Evolutionary conservation across 2,888 invertebrate genomes (phyloP).

Genomic region (Adelognathus sp.): DNA sequence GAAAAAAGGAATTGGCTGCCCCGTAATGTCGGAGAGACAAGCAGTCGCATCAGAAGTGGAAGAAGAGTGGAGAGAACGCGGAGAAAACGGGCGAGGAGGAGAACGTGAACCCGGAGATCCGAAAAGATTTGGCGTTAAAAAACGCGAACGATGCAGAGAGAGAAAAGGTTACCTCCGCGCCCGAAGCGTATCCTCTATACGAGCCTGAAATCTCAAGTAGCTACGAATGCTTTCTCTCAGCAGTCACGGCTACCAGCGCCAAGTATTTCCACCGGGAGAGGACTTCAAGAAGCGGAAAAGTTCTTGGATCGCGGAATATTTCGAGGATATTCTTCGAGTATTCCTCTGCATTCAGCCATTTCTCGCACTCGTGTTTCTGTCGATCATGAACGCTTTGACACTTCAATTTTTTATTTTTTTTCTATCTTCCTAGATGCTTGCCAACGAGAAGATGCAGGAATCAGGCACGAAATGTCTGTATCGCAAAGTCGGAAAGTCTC

Average conservation of each 20-base stretch:
- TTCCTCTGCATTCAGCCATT: constrained; percentile 22
- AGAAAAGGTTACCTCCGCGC: constrained; percentile 71
- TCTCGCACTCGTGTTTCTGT: neutral
- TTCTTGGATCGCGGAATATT: constrained; percentile 39
- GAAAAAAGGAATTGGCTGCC: constrained; percentile 51
- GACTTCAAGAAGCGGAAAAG: constrained; percentile 39
- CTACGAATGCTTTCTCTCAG: constrained; percentile 38
- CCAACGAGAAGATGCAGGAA: neutral
- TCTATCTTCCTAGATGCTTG: constrained; percentile 16
- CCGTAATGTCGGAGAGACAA: constrained; percentile 21
- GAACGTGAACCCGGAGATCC: constrained; percentile 38
- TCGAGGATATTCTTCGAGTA: constrained; percentile 50
- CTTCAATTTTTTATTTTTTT: constrained; percentile 43
- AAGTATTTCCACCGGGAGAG: constrained; percentile 40
- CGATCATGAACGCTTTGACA: constrained; percentile 52
- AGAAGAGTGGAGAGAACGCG: neutral
- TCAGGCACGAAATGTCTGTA: constrained; percentile 4
- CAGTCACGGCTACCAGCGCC: constrained; percentile 36
- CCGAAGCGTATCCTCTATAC: constrained; percentile 52
- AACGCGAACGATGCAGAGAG: constrained; percentile 79
- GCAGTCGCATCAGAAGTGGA: constrained; percentile 7
- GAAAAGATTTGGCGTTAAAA: constrained; percentile 75
- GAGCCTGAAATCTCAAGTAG: constrained; percentile 77
- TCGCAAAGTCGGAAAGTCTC: neutral
- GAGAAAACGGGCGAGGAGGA: constrained; percentile 33